phyloP scores from a whole-genome alignment of 2,113 vertebrate genomes.

The Fregetta grallaria region DNA sequence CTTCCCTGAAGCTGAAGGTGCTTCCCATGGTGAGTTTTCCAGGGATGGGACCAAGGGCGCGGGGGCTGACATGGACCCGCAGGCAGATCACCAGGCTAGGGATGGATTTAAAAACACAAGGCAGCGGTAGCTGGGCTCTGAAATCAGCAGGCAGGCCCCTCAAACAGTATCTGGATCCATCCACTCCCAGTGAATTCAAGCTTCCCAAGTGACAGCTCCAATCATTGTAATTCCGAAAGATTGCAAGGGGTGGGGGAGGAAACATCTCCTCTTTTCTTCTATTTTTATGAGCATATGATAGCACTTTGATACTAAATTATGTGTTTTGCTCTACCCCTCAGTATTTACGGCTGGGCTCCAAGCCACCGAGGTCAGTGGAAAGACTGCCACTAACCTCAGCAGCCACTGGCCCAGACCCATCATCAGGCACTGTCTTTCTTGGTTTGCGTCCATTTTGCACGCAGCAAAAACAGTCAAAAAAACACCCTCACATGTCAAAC shows the following conservation, averaged over 20 bases:
- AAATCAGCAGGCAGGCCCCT: not conserved
- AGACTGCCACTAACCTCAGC: constrained; percentile 9
- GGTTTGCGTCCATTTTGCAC: not conserved
- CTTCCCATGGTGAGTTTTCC: not conserved
- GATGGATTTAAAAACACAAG: not conserved
- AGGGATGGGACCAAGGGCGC: not conserved
- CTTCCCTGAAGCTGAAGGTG: not conserved
- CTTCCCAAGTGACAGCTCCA: not conserved
- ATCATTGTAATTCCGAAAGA: not conserved
- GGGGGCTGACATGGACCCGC: rapidly evolving
- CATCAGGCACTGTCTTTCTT: not conserved
- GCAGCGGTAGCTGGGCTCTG: rapidly evolving
- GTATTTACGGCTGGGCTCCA: not conserved
- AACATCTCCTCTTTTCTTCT: constrained; percentile 10
- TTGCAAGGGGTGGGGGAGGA: not conserved
- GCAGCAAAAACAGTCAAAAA: not conserved
- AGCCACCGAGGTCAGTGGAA: not conserved
- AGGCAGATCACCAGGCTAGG: not conserved
- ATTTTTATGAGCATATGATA: constrained; percentile 45
- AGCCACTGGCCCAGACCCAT: not conserved
- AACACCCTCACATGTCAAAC: not conserved
- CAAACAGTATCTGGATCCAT: not conserved
- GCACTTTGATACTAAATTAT: constrained; percentile 29
- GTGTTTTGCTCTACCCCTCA: not conserved
- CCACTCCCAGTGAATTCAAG: rapidly evolving